A percentile compares a stretch with the other conserved stretches of the same genome.
These are phyloP conservation scores for Gyps fulvus DNA, from an alignment of 2,113 vertebrate genomes.

Conservation along the genomic window DNA sequence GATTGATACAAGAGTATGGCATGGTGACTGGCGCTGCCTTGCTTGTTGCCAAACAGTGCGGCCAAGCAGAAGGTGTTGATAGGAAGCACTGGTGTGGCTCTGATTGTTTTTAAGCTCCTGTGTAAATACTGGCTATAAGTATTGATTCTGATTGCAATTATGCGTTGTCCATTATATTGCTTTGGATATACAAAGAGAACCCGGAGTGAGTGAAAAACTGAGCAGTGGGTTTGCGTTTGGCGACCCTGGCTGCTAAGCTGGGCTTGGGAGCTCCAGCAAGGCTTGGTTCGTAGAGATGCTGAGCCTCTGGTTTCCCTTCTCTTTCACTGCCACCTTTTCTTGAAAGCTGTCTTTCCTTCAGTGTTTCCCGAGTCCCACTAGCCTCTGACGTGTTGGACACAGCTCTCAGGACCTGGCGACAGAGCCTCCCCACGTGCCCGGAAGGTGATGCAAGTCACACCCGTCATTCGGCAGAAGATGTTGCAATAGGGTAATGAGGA, in stretches of 20 bases:
- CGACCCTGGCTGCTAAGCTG: background rate
- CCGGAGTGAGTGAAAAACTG: background rate
- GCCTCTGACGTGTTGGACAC: background rate
- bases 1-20: fast-evolving
- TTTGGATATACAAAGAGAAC: background rate
- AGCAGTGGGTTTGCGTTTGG: background rate
- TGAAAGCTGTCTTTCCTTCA: background rate
- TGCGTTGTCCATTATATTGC: background rate
- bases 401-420: background rate
- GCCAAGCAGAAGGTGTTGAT: background rate
- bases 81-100: background rate
- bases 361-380: background rate
- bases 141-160: background rate
- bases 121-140: background rate
- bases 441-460: background rate
- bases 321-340: background rate
- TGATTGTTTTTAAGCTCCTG: background rate
- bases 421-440: background rate
- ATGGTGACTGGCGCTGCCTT: background rate
- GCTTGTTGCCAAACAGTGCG: background rate
- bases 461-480: background rate
- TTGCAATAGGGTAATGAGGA: background rate
- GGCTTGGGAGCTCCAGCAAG: background rate
- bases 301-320: background rate
- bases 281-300: background rate